These are phyloP conservation scores for Cairina moschata DNA, from an alignment of 2,113 vertebrate genomes.

Conservation along the genomic window DNA sequence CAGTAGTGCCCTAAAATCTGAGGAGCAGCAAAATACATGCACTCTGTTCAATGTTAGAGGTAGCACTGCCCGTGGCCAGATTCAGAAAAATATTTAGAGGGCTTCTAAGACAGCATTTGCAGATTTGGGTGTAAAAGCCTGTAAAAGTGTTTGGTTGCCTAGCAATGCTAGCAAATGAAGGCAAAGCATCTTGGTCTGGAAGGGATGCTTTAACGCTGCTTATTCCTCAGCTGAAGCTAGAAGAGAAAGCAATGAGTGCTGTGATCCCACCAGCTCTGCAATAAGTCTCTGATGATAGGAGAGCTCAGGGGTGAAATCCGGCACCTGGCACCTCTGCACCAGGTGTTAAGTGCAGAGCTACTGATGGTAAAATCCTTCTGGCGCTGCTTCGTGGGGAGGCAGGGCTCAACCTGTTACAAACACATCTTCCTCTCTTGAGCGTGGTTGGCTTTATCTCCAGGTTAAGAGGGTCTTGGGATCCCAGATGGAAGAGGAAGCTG, in stretches of 20 bases:
- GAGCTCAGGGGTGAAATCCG: not conserved
- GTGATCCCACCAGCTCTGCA: not conserved
- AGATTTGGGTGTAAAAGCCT: not conserved
- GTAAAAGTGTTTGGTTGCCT: not conserved
- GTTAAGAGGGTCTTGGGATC: conserved; percentile 30
- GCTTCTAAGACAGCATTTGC: not conserved
- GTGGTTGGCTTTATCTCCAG: conserved; percentile 12
- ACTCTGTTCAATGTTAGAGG: not conserved
- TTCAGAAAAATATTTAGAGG: not conserved
- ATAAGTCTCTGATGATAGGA: not conserved
- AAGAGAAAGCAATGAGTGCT: not conserved
- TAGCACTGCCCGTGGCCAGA: not conserved
- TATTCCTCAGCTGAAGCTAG: not conserved
- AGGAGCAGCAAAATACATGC: not conserved
- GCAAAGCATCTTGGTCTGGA: not conserved
- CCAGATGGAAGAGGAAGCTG: conserved; percentile 60
- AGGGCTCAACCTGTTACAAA: conserved; percentile 11
- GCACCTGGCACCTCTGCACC: not conserved
- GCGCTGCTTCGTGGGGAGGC: not conserved
- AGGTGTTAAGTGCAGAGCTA: not conserved
- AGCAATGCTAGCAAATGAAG: not conserved
- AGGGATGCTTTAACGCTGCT: not conserved
- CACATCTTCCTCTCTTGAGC: not conserved
- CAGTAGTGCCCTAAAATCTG: not conserved
- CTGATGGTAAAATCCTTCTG: not conserved